These are phyloP conservation scores for Sparidentex hasta DNA, from an alignment of 2,797 vertebrate species.

Conservation along the genomic window DNA sequence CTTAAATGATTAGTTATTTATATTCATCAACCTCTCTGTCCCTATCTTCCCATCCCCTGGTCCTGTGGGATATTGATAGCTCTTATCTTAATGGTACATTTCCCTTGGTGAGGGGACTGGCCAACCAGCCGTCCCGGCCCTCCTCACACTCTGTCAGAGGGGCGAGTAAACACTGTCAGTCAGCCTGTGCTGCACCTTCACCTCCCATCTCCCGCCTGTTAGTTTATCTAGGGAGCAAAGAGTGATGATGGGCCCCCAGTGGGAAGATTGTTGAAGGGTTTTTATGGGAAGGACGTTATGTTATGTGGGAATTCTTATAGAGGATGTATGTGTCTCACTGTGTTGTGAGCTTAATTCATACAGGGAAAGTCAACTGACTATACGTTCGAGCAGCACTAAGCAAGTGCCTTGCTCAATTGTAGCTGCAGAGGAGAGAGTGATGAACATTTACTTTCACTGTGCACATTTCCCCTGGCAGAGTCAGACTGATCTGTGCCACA, in stretches of 20 bases:
- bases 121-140: constrained; percentile 71
- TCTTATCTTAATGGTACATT: constrained; percentile 84
- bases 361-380: neutral
- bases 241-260: constrained; percentile 86
- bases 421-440: neutral
- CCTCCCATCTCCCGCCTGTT: constrained; percentile 86
- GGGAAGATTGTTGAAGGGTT: constrained; percentile 37
- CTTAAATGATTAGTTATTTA: constrained; percentile 69
- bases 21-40: constrained; percentile 66
- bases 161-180: constrained; percentile 87
- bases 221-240: constrained; percentile 92
- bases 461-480: neutral
- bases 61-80: constrained; percentile 75
- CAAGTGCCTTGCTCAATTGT: neutral
- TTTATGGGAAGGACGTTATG: constrained; percentile 10
- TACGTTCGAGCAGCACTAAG: neutral
- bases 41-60: constrained; percentile 62
- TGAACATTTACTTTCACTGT: constrained; percentile 8
- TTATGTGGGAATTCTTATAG: constrained; percentile 34
- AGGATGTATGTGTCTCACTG: constrained; percentile 18
- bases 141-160: constrained; percentile 85
- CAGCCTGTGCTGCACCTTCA: constrained; percentile 73
- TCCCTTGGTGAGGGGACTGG: constrained; percentile 66
- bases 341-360: constrained; percentile 5
- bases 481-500: neutral